Evolutionary conservation across 2,888 invertebrate species (phyloP), one percentile per base, ranked within the genome.

Genomic region (Litoditis marina): DNA sequence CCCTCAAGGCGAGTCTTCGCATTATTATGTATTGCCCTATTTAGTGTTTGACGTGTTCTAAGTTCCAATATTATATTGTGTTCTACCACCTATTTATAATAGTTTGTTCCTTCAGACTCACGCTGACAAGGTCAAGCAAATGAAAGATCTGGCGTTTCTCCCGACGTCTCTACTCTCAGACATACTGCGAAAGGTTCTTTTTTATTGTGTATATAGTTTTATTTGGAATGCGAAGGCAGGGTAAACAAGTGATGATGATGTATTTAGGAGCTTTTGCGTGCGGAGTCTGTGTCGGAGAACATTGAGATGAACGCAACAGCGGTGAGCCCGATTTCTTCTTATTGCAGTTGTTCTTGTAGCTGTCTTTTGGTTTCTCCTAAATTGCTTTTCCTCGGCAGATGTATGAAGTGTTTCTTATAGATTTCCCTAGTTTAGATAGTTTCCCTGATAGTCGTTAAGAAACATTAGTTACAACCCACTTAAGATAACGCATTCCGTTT

Each of bases 121-220:
- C 42, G 59, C 64, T 3, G 65, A 57, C 11, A 66, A 68, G 32
- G 68, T 57, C 42, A 63, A 72, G 28, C 36, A 63, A 0, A 66
- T 74, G n/a, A 60, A 57, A 13, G 67, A 74, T 11, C 39, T 78
- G 13, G 78, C 71, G 5, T 78, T 80, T 44, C 30, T 80, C 16
- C 80, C 80, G 13, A 66, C 71, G 16, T 34, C 55, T 1, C 61
- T 80, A 3, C 55, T 80, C 13, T 22, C 52, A 2, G 77, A 78
- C 36, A 62, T 80, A 16, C 61, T 76, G 27, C 50, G 53, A 13
- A 72, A 71, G 36, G 78, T 78, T 51, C 74, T 8, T 11, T 51
- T 11, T 13, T 47, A 19, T 19, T 47, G 22, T 47, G 39, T 13
- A 39, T 39, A 39, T 39, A 39, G 11, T n/a, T n/a, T n/a, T n/a